phyloP scores from a whole-genome alignment of 2,888 invertebrate genomes.

The Hirtodrosophila cameraria region DNA sequence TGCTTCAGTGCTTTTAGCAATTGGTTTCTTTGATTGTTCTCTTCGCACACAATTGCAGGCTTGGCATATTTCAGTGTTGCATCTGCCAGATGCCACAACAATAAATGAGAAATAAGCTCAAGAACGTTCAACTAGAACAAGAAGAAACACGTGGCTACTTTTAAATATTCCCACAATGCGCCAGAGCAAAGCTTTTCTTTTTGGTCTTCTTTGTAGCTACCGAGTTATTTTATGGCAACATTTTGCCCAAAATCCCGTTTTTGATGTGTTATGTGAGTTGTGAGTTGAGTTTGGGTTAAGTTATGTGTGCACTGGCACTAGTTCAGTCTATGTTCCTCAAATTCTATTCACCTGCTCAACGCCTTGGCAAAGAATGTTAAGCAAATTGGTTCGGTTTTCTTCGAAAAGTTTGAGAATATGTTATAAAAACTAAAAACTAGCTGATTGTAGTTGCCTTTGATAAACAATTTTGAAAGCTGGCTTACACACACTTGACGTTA shows the following conservation, averaged over 20 bases:
- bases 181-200: background rate
- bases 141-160: slow-evolving; percentile 52
- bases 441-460: too few species aligned
- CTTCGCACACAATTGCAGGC: slow-evolving; percentile 39
- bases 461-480: too few species aligned
- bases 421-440: too few species aligned
- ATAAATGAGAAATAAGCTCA: slow-evolving; percentile 19
- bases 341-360: slow-evolving; percentile 1
- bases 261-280: slow-evolving; percentile 64
- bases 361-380: too few species aligned
- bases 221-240: slow-evolving; percentile 57
- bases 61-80: slow-evolving; percentile 45
- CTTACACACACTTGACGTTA: too few species aligned
- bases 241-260: slow-evolving; percentile 61
- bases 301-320: slow-evolving; percentile 55
- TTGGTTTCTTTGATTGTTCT: slow-evolving; percentile 13
- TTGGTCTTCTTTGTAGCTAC: slow-evolving; percentile 4
- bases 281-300: slow-evolving; percentile 52
- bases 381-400: too few species aligned
- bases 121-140: slow-evolving; percentile 10
- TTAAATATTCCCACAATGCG: slow-evolving; percentile 65
- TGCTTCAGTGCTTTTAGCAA: slow-evolving; percentile 17
- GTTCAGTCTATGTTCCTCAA: slow-evolving; percentile 25
- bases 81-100: slow-evolving; percentile 29
- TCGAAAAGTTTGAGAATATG: too few species aligned